phyloP scores from a whole-genome alignment of 2,888 invertebrate species.

The Serripes groenlandicus region DNA sequence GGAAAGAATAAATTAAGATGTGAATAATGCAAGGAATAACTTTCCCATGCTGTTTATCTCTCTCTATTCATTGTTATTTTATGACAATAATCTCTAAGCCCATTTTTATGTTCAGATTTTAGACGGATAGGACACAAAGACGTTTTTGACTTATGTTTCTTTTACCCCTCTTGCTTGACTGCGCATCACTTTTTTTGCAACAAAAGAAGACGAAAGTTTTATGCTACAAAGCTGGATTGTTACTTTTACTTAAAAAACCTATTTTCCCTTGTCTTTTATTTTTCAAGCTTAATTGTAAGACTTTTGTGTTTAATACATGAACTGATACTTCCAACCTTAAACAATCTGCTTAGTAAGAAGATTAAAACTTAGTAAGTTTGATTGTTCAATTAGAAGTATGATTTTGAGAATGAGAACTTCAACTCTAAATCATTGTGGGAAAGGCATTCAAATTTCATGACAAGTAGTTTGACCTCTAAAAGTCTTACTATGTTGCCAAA shows the following conservation, averaged over 20 bases:
- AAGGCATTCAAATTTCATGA: too few species aligned
- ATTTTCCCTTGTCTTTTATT: background rate
- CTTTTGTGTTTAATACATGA: too few species aligned
- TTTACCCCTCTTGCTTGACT: conserved; percentile 15
- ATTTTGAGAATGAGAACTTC: too few species aligned
- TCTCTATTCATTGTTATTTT: conserved; percentile 6
- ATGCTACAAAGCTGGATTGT: too few species aligned
- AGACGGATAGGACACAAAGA: conserved; percentile 9
- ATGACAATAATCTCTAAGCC: conserved; percentile 28
- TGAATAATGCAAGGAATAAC: background rate
- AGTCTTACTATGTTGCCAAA: too few species aligned
- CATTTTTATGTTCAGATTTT: conserved; percentile 20
- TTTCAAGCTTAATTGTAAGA: too few species aligned
- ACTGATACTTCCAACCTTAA: too few species aligned
- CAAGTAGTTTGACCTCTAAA: too few species aligned
- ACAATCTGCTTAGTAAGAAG: too few species aligned
- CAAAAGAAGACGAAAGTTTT: conserved; percentile 16
- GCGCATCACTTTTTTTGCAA: background rate
- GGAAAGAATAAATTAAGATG: conserved; percentile 23
- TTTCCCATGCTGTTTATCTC: conserved; percentile 23
- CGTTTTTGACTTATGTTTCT: conserved; percentile 23
- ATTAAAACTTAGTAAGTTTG: too few species aligned
- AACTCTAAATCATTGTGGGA: too few species aligned
- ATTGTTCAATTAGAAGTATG: too few species aligned
- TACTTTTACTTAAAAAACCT: background rate